Evolutionary conservation across 2,113 vertebrate species (phyloP).

Genomic region (Alosa alosa): DNA sequence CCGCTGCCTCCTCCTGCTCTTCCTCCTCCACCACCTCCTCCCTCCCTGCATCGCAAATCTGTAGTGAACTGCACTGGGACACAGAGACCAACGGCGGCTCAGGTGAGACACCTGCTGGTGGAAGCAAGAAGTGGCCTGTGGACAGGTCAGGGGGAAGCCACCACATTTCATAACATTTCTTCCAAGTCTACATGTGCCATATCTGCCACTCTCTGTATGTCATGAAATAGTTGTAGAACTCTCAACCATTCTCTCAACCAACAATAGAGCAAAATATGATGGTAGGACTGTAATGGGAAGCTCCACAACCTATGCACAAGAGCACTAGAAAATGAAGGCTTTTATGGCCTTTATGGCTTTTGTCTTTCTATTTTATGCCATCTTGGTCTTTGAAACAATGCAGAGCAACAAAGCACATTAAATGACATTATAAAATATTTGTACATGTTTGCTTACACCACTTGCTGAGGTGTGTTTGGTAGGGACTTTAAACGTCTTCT

Average conservation of each 20-base stretch:
- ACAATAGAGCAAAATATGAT: background rate
- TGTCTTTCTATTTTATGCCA: background rate
- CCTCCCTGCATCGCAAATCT: constrained; percentile 64
- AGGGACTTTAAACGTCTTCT: constrained; percentile 14
- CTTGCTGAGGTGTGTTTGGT: background rate
- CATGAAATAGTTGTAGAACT: background rate
- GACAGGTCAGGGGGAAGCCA: background rate
- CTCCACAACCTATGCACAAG: background rate
- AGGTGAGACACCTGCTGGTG: constrained; percentile 67
- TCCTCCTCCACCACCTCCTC: constrained; percentile 26
- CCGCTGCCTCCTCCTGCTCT: background rate
- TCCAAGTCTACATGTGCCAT: no score
- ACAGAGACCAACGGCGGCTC: constrained; percentile 63
- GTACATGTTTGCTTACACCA: background rate
- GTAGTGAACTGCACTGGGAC: constrained; percentile 82
- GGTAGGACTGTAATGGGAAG: background rate
- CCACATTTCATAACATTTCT: background rate
- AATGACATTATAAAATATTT: background rate
- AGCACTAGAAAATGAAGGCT: no score
- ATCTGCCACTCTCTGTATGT: background rate
- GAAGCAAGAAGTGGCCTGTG: background rate
- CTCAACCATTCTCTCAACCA: background rate
- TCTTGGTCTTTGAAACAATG: background rate
- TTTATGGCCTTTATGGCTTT: no score
- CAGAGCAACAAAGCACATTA: background rate